Evolutionary conservation across 1,140 invertebrate genomes (phyloP).

Genomic region (Panulirus ornatus): DNA sequence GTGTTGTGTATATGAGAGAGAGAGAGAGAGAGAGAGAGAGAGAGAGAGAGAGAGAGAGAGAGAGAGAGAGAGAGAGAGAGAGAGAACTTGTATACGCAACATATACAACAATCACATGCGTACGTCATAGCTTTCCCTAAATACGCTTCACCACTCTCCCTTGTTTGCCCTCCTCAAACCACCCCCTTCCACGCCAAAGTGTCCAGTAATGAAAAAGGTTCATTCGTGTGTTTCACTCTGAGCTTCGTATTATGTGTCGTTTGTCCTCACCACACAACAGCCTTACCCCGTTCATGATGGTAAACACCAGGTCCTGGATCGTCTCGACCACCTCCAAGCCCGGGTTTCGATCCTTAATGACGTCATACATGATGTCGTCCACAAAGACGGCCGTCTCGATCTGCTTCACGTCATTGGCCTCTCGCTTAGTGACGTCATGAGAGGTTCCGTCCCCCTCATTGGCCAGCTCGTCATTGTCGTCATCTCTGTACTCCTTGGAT

Average conservation of each 20-base stretch:
- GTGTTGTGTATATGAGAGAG: not conserved
- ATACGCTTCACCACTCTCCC: too few relatives aligned
- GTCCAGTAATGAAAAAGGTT: too few relatives aligned
- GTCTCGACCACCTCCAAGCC: conserved; percentile 61
- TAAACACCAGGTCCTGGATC: conserved; percentile 76
- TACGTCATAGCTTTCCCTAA: too few relatives aligned
- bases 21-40: not conserved
- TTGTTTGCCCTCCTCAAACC: too few relatives aligned
- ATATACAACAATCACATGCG: not conserved
- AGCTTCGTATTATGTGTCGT: not conserved
- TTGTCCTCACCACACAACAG: not conserved
- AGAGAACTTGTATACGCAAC: not conserved
- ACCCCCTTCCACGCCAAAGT: too few relatives aligned
- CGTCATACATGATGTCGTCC: conserved; percentile 75
- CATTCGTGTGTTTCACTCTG: too few relatives aligned
- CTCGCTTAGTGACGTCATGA: not conserved
- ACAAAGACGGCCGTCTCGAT: conserved; percentile 78
- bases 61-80: not conserved
- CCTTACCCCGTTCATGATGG: conserved; percentile 76
- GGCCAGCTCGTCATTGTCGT: not conserved
- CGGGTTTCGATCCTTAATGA: conserved; percentile 68
- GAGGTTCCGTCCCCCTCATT: not conserved
- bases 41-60: not conserved
- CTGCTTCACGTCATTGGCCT: conserved; percentile 23
- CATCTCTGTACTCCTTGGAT: not conserved